Evolutionary conservation across 2,797 vertebrate species (phyloP), one percentile per base, ranked within the genome.

Genomic region (Helostoma temminkii): DNA sequence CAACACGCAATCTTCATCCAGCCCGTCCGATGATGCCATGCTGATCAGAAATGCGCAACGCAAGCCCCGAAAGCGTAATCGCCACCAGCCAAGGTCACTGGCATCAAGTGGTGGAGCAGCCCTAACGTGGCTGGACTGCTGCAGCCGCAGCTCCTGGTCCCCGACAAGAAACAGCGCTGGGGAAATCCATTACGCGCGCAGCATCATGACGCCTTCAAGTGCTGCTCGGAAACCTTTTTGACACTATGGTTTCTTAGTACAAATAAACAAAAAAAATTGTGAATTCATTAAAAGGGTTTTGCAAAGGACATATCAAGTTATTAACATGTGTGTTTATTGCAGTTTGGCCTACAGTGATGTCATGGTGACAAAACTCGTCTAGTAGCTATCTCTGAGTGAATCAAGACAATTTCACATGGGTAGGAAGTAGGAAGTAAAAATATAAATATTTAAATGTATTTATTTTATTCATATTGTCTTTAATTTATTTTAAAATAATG

Each of bases 21-120:
- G 83, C 86, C 92, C 96, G 88, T 95, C 92, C 41, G 94, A 93
- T 66, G 95, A 93, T 89, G 96, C 96, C 97, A 98, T 98, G 93
- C 72, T 83, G 87, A 61, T 22, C 1, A 55, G 2, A 39, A 22
- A 36, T 49, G 47, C 72, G 42, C 70, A 36, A 57, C 1, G 54
- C 25, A 28, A 36, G 41, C 32, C 5, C 2, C 64, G 36, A 0
- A 74, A 77, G 67, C 62, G 72, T 30, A 41, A 83, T 76, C 87
- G 55, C 78, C 68, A 88, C 53, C 81, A 52, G 83, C 81, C 93
- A 93, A 94, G 93, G 93, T 94, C 88, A 87, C 58, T 66, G 78
- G 86, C 87, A 85, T 83, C 65, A 81, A 88, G 82, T 71, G 82
- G 67, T 9, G 71, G 75, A 71, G 85, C 72, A 62, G 82, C 62